These are phyloP conservation scores for Macquaria ambigua DNA, from an alignment of 2,113 vertebrate genomes.

Conservation along the genomic window DNA sequence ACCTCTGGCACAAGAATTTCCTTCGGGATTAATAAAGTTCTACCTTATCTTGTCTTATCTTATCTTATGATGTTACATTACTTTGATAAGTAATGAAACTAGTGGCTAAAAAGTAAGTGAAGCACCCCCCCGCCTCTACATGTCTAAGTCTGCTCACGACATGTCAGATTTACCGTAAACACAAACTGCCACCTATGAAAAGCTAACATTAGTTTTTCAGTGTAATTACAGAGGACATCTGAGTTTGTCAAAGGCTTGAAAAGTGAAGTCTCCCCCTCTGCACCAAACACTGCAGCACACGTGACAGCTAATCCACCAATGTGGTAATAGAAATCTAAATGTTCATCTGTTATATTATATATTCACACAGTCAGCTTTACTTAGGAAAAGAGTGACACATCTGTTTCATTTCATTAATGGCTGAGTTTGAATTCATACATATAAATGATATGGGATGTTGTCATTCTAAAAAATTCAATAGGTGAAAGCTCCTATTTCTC, in stretches of 20 bases:
- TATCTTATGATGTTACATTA: too few species aligned
- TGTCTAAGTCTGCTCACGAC: not conserved
- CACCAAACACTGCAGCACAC: slow-evolving; percentile 1
- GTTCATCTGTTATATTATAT: slow-evolving; percentile 37
- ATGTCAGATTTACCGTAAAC: slow-evolving; percentile 37
- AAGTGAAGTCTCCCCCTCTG: slow-evolving; percentile 1
- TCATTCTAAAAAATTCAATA: not conserved
- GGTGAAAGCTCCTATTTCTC: slow-evolving; percentile 2
- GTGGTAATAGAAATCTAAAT: slow-evolving; percentile 44
- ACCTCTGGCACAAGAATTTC: too few species aligned
- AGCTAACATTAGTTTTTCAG: not conserved
- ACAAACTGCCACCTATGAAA: slow-evolving; percentile 20
- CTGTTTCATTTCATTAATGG: not conserved
- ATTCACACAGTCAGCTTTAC: slow-evolving; percentile 29
- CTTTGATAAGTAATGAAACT: too few species aligned
- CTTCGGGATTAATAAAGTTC: too few species aligned
- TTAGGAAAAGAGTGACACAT: not conserved
- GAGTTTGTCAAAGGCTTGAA: slow-evolving; percentile 28
- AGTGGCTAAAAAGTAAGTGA: not conserved
- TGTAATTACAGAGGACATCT: not conserved
- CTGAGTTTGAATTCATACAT: slow-evolving; percentile 17
- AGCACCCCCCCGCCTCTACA: not conserved
- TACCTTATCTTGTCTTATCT: too few species aligned
- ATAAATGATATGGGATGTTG: slow-evolving; percentile 11
- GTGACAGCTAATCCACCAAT: slow-evolving; percentile 40